Evolutionary conservation across 2,113 vertebrate species (phyloP), one percentile per base, ranked within the genome.

Genomic region (Solea solea): DNA sequence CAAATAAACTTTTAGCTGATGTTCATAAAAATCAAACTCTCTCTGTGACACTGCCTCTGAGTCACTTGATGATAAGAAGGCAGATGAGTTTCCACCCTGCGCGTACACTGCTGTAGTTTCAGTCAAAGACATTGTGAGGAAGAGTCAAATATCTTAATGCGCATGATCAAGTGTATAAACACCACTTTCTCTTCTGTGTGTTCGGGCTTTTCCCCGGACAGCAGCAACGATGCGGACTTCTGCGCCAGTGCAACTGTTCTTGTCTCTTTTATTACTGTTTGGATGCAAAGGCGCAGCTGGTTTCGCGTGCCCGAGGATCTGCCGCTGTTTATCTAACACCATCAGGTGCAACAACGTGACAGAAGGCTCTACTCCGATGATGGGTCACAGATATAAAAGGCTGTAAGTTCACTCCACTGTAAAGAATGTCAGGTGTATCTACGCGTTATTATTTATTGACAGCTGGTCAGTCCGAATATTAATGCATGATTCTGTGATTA

Each of bases 261-360:
- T 69, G 2, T 68, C 40, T 10, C n/a, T 64, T 65, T 52, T 69
- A 9, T 58, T 67, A 21, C 34, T 68, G 9, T 64, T 1, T 34
- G 69, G 40, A 50, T 78, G 40, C 45, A 53, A 50, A 10, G 48
- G 59, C 52, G 50, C 55, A 3, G 44, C 48, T 3, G 55, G 53
- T 25, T 87, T 85, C 34, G 45, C 25, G 27, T 88, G 88, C 14
- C 88, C 82, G n/a, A 59, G 64, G 16, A 82, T 86, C 68, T 90
- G 88, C 66, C 50, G 63, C 9, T 90, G 89, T 50, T 79, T 48
- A 21, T 28, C 64, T 52, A 58, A 56, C 42, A 49, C 60, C 14
- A 81, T 89, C 67, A 80, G 52, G 75, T 87, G 85, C 62, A 83
- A 69, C 62, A 62, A 73, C 13, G 25, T 55, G 46, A 86, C 79